These are phyloP conservation scores for Frankliniella intonsa DNA, from an alignment of 2,888 invertebrate species.

Conservation along the genomic window DNA sequence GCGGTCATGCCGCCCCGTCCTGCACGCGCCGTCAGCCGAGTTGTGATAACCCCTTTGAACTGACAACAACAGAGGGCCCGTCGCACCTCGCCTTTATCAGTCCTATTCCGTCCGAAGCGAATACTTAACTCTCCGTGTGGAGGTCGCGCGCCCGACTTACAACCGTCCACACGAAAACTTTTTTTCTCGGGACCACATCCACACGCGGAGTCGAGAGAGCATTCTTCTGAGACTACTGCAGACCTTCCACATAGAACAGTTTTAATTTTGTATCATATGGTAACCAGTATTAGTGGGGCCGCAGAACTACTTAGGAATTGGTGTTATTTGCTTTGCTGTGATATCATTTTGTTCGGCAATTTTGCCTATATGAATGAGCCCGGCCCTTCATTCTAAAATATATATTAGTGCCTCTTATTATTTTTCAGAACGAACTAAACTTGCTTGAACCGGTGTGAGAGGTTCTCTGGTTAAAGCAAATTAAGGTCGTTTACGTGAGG, in stretches of 20 bases:
- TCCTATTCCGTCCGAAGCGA: neutral
- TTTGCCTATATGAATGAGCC: neutral
- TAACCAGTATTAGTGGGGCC: constrained; percentile 8
- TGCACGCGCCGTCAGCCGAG: neutral
- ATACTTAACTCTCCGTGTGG: neutral
- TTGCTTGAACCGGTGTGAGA: neutral
- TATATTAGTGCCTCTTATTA: neutral
- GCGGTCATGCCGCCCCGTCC: neutral
- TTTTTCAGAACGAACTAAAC: neutral
- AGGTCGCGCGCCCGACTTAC: neutral
- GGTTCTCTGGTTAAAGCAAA: neutral
- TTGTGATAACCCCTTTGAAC: neutral
- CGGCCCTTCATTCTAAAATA: neutral
- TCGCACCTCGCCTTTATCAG: neutral
- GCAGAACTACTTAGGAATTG: neutral
- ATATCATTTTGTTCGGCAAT: neutral
- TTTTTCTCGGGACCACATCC: neutral
- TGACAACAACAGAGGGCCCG: neutral
- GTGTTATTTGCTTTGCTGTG: neutral
- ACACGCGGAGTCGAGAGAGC: neutral
- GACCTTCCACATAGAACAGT: neutral
- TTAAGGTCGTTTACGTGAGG: neutral
- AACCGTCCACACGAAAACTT: neutral
- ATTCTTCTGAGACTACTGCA: neutral
- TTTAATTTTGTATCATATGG: constrained; percentile 29